Conservation (phyloP, 2,888 invertebrate species). For the Dascillus cervinus region DNA sequence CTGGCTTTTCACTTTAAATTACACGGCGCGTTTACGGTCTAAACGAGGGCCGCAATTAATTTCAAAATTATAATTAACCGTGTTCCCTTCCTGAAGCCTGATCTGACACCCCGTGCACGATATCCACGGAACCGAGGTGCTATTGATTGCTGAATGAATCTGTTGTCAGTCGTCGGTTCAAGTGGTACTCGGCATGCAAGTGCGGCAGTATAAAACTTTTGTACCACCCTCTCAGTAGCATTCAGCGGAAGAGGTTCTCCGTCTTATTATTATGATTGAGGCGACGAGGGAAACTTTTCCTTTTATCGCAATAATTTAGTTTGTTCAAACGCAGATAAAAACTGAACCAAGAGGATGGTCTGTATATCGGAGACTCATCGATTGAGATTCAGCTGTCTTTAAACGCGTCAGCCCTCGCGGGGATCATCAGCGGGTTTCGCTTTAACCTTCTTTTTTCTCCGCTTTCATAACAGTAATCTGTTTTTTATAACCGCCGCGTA, state of each 20-base stretch:
- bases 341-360: no score
- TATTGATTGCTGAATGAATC: slow-evolving; percentile 7
- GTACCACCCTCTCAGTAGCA: no score
- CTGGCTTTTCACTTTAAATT: slow-evolving; percentile 16
- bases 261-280: no score
- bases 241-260: no score
- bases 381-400: slow-evolving; percentile 25
- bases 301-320: no score
- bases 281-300: no score
- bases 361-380: no score
- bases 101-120: slow-evolving; percentile 2
- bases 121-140: slow-evolving; percentile 4
- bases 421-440: slow-evolving; percentile 28
- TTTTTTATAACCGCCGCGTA: slow-evolving; percentile 26
- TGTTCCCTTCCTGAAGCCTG: slow-evolving; percentile 16
- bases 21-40: slow-evolving; percentile 14
- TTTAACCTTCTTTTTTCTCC: slow-evolving; percentile 24
- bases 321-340: no score
- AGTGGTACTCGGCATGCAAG: slow-evolving; percentile 6
- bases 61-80: slow-evolving; percentile 25
- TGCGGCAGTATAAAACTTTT: no score
- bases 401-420: slow-evolving; percentile 26
- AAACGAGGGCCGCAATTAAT: slow-evolving; percentile 19
- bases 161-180: slow-evolving; percentile 2
- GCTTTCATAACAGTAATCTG: slow-evolving; percentile 30